Evolutionary conservation across 2,888 invertebrate species (phyloP).

Genomic region (Sussaba pulchella): DNA sequence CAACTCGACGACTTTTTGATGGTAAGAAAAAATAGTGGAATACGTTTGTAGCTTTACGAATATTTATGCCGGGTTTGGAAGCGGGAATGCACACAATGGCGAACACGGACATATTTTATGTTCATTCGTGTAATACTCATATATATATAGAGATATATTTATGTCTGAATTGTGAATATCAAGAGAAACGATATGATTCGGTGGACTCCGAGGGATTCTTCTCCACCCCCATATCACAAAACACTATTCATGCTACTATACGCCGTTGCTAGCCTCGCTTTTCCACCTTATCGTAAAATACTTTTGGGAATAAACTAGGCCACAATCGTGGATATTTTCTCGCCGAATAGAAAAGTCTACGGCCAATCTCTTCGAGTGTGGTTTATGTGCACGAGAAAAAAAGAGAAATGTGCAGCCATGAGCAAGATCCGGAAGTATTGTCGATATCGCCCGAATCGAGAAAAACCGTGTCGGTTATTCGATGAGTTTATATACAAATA

Average conservation of each 20-base stretch:
- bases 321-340: constrained; percentile 16
- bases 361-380: constrained; percentile 25
- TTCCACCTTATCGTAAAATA: constrained; percentile 64
- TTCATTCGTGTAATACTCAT: constrained; percentile 46
- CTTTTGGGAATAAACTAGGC: constrained; percentile 60
- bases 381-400: constrained; percentile 6
- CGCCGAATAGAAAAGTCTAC: constrained; percentile 15
- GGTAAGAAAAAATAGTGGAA: background rate
- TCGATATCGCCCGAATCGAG: background rate
- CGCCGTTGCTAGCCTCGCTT: constrained; percentile 31
- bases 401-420: background rate
- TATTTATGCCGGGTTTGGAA: constrained; percentile 31
- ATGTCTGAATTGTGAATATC: constrained; percentile 44
- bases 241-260: constrained; percentile 50
- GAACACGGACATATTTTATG: constrained; percentile 49
- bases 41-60: background rate
- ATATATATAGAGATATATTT: background rate
- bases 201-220: constrained; percentile 49
- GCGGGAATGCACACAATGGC: constrained; percentile 18
- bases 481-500: background rate
- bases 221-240: constrained; percentile 38
- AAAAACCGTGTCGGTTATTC: background rate
- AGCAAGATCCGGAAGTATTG: constrained; percentile 16
- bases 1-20: background rate
- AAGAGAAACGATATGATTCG: constrained; percentile 57